Conservation (phyloP, 2,113 vertebrate species). For the Tachysurus fulvidraco region DNA sequence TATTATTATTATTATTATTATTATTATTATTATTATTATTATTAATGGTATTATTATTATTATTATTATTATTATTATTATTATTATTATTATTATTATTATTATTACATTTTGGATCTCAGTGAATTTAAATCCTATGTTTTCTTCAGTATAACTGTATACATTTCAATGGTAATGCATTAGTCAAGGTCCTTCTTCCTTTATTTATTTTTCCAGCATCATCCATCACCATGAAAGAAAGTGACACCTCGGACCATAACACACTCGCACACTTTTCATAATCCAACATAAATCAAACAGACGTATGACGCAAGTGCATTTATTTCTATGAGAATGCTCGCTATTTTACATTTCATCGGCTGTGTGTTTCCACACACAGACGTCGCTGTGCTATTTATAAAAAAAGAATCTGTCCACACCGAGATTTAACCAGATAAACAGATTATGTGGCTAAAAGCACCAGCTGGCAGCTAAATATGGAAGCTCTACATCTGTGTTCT, state of each 20-base stretch:
- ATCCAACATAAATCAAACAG: conserved; percentile 50
- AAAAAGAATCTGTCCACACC: background rate
- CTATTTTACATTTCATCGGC: conserved; percentile 4
- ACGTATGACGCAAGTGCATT: conserved; percentile 21
- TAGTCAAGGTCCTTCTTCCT: conserved; percentile 11
- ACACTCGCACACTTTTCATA: conserved; percentile 41
- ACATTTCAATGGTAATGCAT: conserved; percentile 11
- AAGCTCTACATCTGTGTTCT: conserved; percentile 37
- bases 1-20: background rate
- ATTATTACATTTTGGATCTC: background rate
- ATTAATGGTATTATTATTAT: background rate
- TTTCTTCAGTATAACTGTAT: background rate
- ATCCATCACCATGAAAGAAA: conserved; percentile 41
- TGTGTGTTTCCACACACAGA: conserved; percentile 1
- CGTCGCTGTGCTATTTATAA: background rate
- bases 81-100: background rate
- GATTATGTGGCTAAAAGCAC: conserved; percentile 15
- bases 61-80: background rate
- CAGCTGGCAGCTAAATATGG: conserved; percentile 35
- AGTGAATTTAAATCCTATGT: background rate
- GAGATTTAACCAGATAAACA: conserved; percentile 27
- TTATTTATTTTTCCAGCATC: conserved; percentile 39
- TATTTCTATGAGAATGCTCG: background rate
- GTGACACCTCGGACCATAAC: conserved; percentile 34
- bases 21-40: background rate